Percentiles rank a stretch among this genome's conserved stretches.
Conservation (phyloP, 2,888 invertebrate species). For the Cheilosia vernalis region DNA sequence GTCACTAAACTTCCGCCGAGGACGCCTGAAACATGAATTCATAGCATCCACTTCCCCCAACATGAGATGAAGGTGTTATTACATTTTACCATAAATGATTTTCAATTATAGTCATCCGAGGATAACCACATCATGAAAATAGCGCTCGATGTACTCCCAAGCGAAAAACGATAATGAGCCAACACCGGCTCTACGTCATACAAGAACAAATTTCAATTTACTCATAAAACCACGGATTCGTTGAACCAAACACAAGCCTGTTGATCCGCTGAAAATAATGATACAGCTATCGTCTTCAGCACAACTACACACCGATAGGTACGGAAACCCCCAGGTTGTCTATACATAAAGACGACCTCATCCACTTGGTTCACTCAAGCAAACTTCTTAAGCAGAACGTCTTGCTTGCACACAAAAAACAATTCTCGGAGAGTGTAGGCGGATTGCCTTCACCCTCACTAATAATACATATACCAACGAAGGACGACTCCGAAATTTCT, state of each 20-base stretch:
- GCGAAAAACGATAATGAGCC: neutral
- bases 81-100: slow-evolving; percentile 27
- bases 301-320: neutral
- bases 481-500: slow-evolving; percentile 30
- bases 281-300: slow-evolving; percentile 12
- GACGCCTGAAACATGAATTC: neutral
- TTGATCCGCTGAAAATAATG: slow-evolving; percentile 54
- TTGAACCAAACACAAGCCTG: slow-evolving; percentile 49
- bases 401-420: slow-evolving; percentile 9
- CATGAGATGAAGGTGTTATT: neutral
- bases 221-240: slow-evolving; percentile 22
- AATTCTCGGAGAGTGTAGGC: slow-evolving; percentile 13
- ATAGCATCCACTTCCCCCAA: neutral
- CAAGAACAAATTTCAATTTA: slow-evolving; percentile 44
- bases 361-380: neutral
- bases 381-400: slow-evolving; percentile 6
- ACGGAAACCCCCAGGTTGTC: too few relatives aligned
- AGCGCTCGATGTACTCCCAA: neutral
- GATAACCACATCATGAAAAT: slow-evolving; percentile 11
- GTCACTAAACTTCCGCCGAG: too few relatives aligned
- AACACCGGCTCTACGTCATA: neutral
- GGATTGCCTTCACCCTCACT: neutral
- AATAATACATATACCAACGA: neutral
- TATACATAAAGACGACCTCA: neutral
- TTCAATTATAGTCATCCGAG: slow-evolving; percentile 38